These are phyloP conservation scores for Macquaria australasica DNA, from an alignment of 2,113 vertebrate genomes.

Conservation along the genomic window DNA sequence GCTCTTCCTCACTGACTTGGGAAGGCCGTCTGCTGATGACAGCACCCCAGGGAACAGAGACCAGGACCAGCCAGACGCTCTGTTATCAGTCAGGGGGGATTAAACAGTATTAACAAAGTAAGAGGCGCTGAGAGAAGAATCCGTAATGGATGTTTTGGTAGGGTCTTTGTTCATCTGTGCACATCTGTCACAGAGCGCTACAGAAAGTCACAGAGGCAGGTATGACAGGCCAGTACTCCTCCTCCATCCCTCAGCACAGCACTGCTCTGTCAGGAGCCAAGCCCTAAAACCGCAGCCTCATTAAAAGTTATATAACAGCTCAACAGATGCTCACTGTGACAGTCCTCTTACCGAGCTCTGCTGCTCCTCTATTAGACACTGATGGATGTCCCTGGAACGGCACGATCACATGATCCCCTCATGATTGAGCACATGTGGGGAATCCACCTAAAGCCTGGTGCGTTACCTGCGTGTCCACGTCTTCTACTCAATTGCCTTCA, in stretches of 20 bases:
- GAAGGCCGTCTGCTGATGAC: slow-evolving; percentile 13
- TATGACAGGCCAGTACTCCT: slow-evolving; percentile 42
- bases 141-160: background rate
- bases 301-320: slow-evolving; percentile 70
- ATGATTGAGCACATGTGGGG: slow-evolving; percentile 44
- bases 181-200: slow-evolving; percentile 33
- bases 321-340: slow-evolving; percentile 70
- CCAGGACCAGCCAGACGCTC: slow-evolving; percentile 7
- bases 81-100: slow-evolving; percentile 28
- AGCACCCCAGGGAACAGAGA: slow-evolving; percentile 5
- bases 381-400: slow-evolving; percentile 50
- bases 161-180: slow-evolving; percentile 10
- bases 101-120: slow-evolving; percentile 15
- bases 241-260: slow-evolving; percentile 53
- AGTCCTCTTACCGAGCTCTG: slow-evolving; percentile 30
- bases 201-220: slow-evolving; percentile 29
- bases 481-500: background rate
- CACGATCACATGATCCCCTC: slow-evolving; percentile 21
- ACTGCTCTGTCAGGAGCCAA: slow-evolving; percentile 61
- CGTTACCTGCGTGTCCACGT: background rate
- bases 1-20: background rate
- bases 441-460: slow-evolving; percentile 31
- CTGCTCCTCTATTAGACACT: slow-evolving; percentile 44
- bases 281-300: slow-evolving; percentile 61
- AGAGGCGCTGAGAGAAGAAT: background rate